These are phyloP conservation scores for Clupea harengus DNA, from an alignment of 2,113 vertebrate genomes.

Conservation along the genomic window DNA sequence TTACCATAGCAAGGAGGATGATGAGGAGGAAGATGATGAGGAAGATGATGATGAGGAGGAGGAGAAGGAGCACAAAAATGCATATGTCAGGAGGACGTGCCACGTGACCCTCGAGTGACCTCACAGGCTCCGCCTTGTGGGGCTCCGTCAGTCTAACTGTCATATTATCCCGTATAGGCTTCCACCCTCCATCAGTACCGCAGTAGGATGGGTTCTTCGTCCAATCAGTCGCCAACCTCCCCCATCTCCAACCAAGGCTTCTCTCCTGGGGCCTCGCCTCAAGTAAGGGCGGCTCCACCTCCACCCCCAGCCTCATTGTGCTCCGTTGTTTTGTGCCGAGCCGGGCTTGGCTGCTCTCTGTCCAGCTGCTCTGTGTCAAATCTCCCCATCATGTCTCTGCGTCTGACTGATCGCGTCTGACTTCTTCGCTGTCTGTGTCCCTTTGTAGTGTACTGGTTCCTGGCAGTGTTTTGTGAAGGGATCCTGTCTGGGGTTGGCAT, in stretches of 20 bases:
- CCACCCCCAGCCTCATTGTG: background rate
- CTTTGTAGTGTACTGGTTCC: background rate
- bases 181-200: constrained; percentile 93
- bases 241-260: constrained; percentile 98
- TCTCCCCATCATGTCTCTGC: constrained; percentile 27
- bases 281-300: constrained; percentile 83
- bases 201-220: constrained; percentile 88
- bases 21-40: background rate
- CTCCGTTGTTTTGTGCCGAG: constrained; percentile 6
- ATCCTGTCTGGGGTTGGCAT: background rate
- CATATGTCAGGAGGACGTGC: background rate
- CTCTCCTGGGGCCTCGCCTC: constrained; percentile 94
- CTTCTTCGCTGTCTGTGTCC: constrained; percentile 36
- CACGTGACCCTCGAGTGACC: background rate
- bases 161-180: constrained; percentile 81
- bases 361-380: constrained; percentile 30
- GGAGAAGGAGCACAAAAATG: background rate
- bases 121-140: background rate
- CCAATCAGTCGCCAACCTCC: constrained; percentile 97
- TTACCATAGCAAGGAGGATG: background rate
- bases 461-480: background rate
- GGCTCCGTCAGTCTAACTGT: constrained; percentile 56
- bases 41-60: background rate
- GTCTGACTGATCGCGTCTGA: constrained; percentile 18
- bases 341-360: constrained; percentile 4